A percentile compares a stretch with the other conserved stretches of the same genome.
Evolutionary conservation across 2,113 vertebrate species (phyloP).

Genomic region (Oxyura jamaicensis): DNA sequence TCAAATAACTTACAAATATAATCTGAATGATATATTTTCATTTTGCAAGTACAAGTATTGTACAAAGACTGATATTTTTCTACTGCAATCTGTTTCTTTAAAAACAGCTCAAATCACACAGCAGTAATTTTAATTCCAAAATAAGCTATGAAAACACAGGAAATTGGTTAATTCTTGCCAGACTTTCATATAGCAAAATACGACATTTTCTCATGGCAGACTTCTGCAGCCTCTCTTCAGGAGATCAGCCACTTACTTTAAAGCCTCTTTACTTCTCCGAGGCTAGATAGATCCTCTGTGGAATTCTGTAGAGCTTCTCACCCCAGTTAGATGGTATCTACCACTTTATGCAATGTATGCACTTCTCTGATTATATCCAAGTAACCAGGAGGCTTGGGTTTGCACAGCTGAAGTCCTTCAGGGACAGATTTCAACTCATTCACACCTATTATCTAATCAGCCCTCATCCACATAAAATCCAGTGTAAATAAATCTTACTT

Average conservation of each 20-base stretch:
- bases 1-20: neutral
- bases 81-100: neutral
- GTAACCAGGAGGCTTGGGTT: neutral
- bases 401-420: neutral
- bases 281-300: neutral
- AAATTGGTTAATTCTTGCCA: neutral
- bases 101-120: neutral
- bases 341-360: neutral
- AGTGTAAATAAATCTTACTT: neutral
- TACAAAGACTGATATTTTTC: neutral
- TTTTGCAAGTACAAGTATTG: neutral
- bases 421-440: neutral
- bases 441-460: neutral
- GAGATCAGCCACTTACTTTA: neutral
- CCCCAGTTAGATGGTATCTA: neutral
- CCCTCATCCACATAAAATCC: neutral
- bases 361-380: neutral
- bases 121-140: neutral
- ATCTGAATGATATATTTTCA: neutral
- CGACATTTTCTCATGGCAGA: neutral
- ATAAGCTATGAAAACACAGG: neutral
- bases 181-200: neutral
- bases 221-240: neutral
- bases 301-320: neutral
- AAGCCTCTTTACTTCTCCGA: neutral